Base-by-base conservation (phyloP, 1,140 invertebrate genomes). In the Neodiprion virginianus region DNA sequence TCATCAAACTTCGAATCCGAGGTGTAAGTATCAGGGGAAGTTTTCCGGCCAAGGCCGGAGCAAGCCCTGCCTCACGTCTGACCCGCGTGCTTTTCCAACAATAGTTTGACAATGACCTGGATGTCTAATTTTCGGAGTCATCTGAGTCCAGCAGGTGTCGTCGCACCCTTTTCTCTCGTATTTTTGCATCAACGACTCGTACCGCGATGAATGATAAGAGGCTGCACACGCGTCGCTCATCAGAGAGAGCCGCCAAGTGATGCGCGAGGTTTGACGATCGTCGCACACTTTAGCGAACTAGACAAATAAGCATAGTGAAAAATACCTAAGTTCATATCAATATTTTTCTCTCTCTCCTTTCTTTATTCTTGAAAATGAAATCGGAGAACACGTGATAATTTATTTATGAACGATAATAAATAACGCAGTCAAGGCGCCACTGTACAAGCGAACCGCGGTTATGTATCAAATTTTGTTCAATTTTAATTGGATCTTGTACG, bases 61-160 rank as follows among this genome's bases (percentile, higher is more conserved):
- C 11, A 8, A 40, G 28, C 28, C n/a, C 11, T 14, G 7, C n/a
- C n/a, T 17, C 11, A 14, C 11, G 11, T 8, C 53, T 61, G 28
- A 40, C 28, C 7, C 53, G 53, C n/a, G n/a, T 17, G n/a, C n/a
- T 61, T 61, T 14, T 79, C 82, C 84, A 84, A 84, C 79, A 86
- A 86, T 85, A 86, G 83, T 79, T 77, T 81, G 86, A 87, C 85
- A 87, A 86, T 87, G 86, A 87, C 85, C 86, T 80, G 83, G 79
- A 86, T 87, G 83, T 79, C 75, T 82, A 17, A 17, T 61, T 61
- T 61, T 61, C 53, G 53, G 53, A 1, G n/a, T 14, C 53, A 14
- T 61, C 53, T 61, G 11, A 17, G 53, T 12, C 53, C 11, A 14
- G 4, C 53, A 61, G 53, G 53, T 61, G 53, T 61, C 53, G n/a